These are phyloP conservation scores for Hemiscyllium ocellatum DNA, from an alignment of 2,113 vertebrate genomes.

Conservation along the genomic window DNA sequence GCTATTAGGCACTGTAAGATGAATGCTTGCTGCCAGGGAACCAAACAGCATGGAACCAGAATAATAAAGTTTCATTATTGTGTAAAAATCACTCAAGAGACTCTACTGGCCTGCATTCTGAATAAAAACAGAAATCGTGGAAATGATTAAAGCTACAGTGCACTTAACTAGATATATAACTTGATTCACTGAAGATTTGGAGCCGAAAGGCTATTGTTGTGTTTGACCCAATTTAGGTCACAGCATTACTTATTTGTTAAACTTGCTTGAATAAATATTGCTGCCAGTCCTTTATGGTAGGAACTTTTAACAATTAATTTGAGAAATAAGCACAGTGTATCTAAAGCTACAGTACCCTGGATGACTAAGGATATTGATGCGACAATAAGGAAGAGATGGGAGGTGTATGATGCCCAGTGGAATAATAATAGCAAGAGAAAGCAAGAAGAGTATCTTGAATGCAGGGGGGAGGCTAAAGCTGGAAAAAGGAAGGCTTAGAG, in stretches of 20 bases:
- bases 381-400: too few relatives aligned
- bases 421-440: too few relatives aligned
- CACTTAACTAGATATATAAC: neutral
- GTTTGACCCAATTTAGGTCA: neutral
- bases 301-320: neutral
- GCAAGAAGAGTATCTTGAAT: too few relatives aligned
- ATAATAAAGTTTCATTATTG: slow-evolving; percentile 31
- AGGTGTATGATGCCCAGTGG: too few relatives aligned
- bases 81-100: slow-evolving; percentile 23
- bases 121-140: slow-evolving; percentile 3
- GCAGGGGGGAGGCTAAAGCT: too few relatives aligned
- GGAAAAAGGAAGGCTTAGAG: too few relatives aligned
- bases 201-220: neutral
- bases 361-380: too few relatives aligned
- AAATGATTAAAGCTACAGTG: slow-evolving; percentile 17
- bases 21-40: slow-evolving; percentile 33
- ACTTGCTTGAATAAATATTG: neutral
- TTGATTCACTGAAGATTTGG: neutral
- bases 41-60: neutral
- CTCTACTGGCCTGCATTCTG: neutral
- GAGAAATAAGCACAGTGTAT: too few relatives aligned
- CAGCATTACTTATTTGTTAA: neutral
- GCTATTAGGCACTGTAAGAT: slow-evolving; percentile 31
- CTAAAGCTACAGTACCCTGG: too few relatives aligned
- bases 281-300: neutral